Percentiles rank a stretch among this genome's conserved stretches.
These are phyloP conservation scores for Agrotis clavis DNA, from an alignment of 2,888 invertebrate genomes.

Conservation along the genomic window DNA sequence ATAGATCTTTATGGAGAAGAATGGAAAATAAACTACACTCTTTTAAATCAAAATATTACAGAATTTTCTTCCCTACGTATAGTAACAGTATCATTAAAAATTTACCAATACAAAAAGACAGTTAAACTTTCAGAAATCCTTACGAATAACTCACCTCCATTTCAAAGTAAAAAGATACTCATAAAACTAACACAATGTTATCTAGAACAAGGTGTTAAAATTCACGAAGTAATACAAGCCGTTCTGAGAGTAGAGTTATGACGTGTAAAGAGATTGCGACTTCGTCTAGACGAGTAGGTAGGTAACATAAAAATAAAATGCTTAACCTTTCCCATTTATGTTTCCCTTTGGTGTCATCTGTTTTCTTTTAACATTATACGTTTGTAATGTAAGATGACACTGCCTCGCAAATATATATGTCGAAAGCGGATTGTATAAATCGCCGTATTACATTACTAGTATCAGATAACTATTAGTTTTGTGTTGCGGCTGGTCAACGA, in stretches of 20 bases:
- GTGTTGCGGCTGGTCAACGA: too few species aligned
- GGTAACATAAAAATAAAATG: constrained; percentile 6
- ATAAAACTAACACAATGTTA: not conserved
- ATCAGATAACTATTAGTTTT: too few species aligned
- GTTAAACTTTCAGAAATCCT: not conserved
- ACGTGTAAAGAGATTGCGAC: constrained; percentile 6
- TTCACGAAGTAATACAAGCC: constrained; percentile 1
- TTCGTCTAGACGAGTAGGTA: constrained; percentile 25
- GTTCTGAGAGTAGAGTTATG: constrained; percentile 14
- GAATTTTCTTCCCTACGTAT: too few species aligned
- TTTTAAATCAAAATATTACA: too few species aligned
- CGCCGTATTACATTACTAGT: too few species aligned
- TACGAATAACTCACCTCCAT: not conserved
- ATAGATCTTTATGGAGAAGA: too few species aligned
- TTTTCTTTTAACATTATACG: constrained; percentile 8
- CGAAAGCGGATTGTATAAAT: too few species aligned
- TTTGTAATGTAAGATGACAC: not conserved
- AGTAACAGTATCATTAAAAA: too few species aligned
- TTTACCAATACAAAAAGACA: too few species aligned
- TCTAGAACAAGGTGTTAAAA: not conserved
- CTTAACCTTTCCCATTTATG: constrained; percentile 21
- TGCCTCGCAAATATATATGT: too few species aligned
- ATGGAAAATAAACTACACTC: too few species aligned
- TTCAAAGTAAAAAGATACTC: not conserved
- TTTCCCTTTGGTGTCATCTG: constrained; percentile 7